phyloP scores from a whole-genome alignment of 2,888 invertebrate species.

The Noctua janthe region DNA sequence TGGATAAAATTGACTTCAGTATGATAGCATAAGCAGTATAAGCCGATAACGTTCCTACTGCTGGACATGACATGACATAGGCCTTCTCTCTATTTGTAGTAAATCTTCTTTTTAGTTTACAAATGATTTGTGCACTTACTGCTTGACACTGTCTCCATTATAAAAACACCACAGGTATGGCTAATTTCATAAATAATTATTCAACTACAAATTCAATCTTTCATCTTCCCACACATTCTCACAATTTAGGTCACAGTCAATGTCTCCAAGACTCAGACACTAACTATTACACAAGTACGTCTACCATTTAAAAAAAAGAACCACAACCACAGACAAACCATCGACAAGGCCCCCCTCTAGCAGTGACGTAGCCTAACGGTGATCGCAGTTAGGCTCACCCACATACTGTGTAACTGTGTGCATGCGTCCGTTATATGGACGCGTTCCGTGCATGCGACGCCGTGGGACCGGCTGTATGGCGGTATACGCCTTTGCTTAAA shows the following conservation, averaged over 20 bases:
- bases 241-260: conserved; percentile 25
- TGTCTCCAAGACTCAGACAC: conserved; percentile 8
- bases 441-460: conserved; percentile 79
- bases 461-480: conserved; percentile 77
- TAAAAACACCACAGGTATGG: neutral
- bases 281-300: conserved; percentile 14
- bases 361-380: conserved; percentile 86
- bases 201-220: neutral
- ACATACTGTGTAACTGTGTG: conserved; percentile 88
- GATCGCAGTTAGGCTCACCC: conserved; percentile 87
- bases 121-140: neutral
- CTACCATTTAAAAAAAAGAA: conserved; percentile 4
- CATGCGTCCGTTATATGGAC: conserved; percentile 86
- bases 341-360: conserved; percentile 74
- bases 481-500: conserved; percentile 65
- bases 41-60: neutral
- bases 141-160: neutral
- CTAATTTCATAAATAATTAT: neutral
- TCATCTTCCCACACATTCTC: neutral
- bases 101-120: neutral
- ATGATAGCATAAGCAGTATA: neutral
- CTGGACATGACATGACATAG: neutral
- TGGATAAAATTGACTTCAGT: neutral
- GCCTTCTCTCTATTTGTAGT: neutral
- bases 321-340: conserved; percentile 45